A percentile compares a stretch with the other conserved stretches of the same genome.
Conservation (phyloP, 1,140 invertebrate species). For the Drosophila arizonae region DNA sequence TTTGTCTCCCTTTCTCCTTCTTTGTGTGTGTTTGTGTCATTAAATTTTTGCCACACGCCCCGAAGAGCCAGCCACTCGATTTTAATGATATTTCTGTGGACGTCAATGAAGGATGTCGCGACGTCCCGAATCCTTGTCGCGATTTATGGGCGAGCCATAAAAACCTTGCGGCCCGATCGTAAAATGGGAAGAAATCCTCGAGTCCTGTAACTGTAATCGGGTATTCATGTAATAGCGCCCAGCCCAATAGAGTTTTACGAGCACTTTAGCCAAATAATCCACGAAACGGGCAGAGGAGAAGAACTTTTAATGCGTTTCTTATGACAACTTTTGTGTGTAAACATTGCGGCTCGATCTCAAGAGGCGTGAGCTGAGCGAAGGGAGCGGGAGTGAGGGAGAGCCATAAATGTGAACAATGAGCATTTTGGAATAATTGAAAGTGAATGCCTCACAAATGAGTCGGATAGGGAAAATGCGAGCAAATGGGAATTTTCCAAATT, state of each 20-base stretch:
- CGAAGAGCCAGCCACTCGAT: slow-evolving; percentile 5
- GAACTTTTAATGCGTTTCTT: slow-evolving; percentile 29
- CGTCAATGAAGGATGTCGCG: neutral
- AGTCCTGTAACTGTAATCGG: slow-evolving; percentile 7
- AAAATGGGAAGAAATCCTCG: slow-evolving; percentile 23
- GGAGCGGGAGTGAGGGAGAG: neutral
- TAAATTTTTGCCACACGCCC: slow-evolving; percentile 25
- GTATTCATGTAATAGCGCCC: slow-evolving; percentile 2
- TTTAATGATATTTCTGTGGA: slow-evolving; percentile 24
- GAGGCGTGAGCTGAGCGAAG: neutral
- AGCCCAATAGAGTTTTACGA: slow-evolving; percentile 34
- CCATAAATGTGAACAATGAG: slow-evolving; percentile 1
- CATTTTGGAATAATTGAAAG: neutral
- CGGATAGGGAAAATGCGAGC: neutral
- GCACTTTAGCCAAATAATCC: slow-evolving; percentile 27
- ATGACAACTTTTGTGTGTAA: slow-evolving; percentile 36
- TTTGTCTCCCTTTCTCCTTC: neutral
- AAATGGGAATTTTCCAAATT: too few relatives aligned
- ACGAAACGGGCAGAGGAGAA: neutral
- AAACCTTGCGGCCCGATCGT: slow-evolving; percentile 42
- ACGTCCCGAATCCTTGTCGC: slow-evolving; percentile 12
- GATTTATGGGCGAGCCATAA: slow-evolving; percentile 38
- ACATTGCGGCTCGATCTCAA: slow-evolving; percentile 18
- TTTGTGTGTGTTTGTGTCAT: slow-evolving; percentile 4
- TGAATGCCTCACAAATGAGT: neutral